These are phyloP conservation scores for Archivesica marissinica DNA, from an alignment of 1,140 invertebrate species.

Conservation along the genomic window DNA sequence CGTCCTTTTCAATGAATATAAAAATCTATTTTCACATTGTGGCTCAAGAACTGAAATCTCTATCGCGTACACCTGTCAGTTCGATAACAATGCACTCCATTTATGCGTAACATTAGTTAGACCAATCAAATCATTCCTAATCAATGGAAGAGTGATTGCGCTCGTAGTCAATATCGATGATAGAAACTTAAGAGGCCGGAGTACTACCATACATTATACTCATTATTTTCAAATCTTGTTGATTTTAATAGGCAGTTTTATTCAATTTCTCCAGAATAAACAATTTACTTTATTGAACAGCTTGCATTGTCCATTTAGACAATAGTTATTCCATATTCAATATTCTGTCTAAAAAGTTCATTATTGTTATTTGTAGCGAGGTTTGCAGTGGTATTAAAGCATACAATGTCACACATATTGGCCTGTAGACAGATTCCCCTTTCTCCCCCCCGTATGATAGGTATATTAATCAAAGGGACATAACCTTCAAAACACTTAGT, in stretches of 20 bases:
- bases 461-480: slow-evolving; percentile 24
- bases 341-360: slow-evolving; percentile 31
- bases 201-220: slow-evolving; percentile 22
- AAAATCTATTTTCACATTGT: slow-evolving; percentile 12
- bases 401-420: background rate
- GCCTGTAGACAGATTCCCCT: background rate
- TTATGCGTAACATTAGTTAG: slow-evolving; percentile 35
- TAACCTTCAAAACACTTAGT: background rate
- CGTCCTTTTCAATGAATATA: slow-evolving; percentile 18
- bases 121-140: slow-evolving; percentile 44
- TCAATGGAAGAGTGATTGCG: slow-evolving; percentile 43
- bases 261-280: background rate
- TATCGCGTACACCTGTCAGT: slow-evolving; percentile 29
- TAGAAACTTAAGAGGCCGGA: slow-evolving; percentile 10
- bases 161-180: slow-evolving; percentile 35
- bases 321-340: slow-evolving; percentile 31
- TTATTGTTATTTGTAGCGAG: slow-evolving; percentile 26
- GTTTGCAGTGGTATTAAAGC: slow-evolving; percentile 9
- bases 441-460: background rate
- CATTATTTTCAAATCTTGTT: slow-evolving; percentile 16
- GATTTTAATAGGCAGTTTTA: slow-evolving; percentile 27
- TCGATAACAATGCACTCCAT: slow-evolving; percentile 38
- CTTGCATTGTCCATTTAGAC: no score
- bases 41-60: slow-evolving; percentile 22
- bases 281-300: background rate